These are phyloP conservation scores for Thomomys bottae DNA, from an alignment of 2,113 vertebrate species.

Conservation along the genomic window DNA sequence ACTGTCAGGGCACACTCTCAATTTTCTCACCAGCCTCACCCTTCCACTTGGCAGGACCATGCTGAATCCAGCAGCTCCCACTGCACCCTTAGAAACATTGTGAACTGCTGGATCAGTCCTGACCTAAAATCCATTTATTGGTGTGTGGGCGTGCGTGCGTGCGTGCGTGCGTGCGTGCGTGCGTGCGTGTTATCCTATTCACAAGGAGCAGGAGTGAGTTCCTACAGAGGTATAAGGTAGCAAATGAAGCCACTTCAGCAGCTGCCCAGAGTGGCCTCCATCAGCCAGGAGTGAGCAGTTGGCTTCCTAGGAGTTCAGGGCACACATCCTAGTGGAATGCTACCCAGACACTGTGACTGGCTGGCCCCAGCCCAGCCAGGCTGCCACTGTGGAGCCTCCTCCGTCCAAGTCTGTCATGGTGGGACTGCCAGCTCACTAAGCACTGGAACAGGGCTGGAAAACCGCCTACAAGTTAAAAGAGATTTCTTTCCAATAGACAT, in stretches of 20 bases:
- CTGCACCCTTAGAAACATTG: not conserved
- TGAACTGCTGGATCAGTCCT: conserved; percentile 48
- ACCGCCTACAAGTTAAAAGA: conserved; percentile 68
- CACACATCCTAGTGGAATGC: accelerated
- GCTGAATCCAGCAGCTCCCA: not conserved
- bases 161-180: no score
- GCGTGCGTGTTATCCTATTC: not conserved
- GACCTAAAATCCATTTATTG: conserved; percentile 22
- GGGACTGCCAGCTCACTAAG: not conserved
- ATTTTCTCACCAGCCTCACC: not conserved
- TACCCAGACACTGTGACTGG: accelerated
- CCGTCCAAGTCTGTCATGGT: accelerated
- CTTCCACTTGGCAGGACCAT: not conserved
- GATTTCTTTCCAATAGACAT: conserved; percentile 73
- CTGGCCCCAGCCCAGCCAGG: not conserved
- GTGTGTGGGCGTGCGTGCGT: no score
- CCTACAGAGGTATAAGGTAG: not conserved
- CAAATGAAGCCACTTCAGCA: conserved; percentile 67
- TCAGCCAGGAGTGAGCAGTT: no score
- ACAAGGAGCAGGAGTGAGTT: not conserved
- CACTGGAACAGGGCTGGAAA: conserved; percentile 15
- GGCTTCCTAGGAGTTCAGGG: no score
- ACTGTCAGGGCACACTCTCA: not conserved
- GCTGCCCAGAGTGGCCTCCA: not conserved
- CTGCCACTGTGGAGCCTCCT: not conserved